Conservation (phyloP, 2,113 vertebrate species). For the Oncorhynchus clarkii region DNA sequence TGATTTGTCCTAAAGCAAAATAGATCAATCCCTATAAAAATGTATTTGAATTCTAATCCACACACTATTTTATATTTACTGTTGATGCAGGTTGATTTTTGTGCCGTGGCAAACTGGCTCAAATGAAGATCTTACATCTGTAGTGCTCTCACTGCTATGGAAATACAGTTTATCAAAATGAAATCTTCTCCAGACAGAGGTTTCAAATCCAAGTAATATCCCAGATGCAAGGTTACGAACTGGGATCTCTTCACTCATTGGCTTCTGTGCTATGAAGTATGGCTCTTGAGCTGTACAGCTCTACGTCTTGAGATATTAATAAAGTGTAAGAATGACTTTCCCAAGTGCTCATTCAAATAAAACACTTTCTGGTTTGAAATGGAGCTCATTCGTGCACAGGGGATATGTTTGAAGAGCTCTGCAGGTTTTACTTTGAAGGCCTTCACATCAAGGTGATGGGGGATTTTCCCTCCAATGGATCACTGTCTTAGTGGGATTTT, state of each 20-base stretch:
- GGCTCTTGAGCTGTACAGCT: constrained; percentile 47
- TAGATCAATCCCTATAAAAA: too few relatives aligned
- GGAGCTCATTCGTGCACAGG: constrained; percentile 30
- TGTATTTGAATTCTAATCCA: too few relatives aligned
- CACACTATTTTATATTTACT: too few relatives aligned
- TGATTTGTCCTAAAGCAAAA: too few relatives aligned
- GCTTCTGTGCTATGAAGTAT: constrained; percentile 36
- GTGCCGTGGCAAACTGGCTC: too few relatives aligned
- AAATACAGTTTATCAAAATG: constrained; percentile 2
- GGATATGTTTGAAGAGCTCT: constrained; percentile 64
- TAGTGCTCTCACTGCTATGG: background rate
- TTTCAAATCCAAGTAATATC: constrained; percentile 42
- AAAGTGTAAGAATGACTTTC: constrained; percentile 66
- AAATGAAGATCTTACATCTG: too few relatives aligned
- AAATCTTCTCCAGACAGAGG: background rate
- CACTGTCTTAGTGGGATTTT: constrained; percentile 51
- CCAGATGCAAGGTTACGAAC: constrained; percentile 57
- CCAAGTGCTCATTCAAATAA: constrained; percentile 17
- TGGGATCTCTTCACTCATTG: constrained; percentile 38
- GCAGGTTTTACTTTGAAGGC: constrained; percentile 62
- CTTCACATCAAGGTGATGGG: constrained; percentile 14
- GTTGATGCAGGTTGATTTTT: too few relatives aligned
- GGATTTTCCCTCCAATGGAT: constrained; percentile 32
- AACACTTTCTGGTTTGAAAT: constrained; percentile 24
- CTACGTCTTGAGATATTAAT: constrained; percentile 68